A percentile compares a stretch with the other conserved stretches of the same genome.
phyloP scores from a whole-genome alignment of 2,797 vertebrate species.

The Gallinago solitaria region DNA sequence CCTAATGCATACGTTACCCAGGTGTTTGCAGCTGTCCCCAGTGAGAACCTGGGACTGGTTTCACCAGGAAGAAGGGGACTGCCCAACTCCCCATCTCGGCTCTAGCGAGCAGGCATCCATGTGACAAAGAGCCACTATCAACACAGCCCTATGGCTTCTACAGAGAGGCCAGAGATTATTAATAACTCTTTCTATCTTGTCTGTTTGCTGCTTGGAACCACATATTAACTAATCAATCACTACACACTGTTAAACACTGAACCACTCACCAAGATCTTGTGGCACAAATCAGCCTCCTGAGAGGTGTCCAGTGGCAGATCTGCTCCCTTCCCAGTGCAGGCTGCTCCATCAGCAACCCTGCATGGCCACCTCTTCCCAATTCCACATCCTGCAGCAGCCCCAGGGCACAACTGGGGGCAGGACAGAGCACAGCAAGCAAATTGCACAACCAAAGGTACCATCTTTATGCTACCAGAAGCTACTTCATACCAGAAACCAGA shows the following conservation, averaged over 20 bases:
- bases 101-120: rapidly evolving
- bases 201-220: not conserved
- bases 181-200: not conserved
- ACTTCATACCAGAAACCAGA: not conserved
- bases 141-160: not conserved
- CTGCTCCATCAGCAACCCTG: not conserved
- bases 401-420: not conserved
- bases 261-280: not conserved
- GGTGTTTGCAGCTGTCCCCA: not conserved
- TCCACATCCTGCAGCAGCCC: not conserved
- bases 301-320: not conserved
- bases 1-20: rapidly evolving
- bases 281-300: not conserved
- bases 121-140: not conserved
- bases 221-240: not conserved
- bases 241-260: not conserved
- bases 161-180: not conserved
- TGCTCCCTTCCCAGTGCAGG: not conserved
- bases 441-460: not conserved
- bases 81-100: not conserved
- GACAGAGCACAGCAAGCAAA: not conserved
- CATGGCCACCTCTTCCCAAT: rapidly evolving
- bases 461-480: not conserved
- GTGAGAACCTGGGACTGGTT: not conserved
- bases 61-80: not conserved